Percentiles rank a stretch among this genome's conserved stretches.
Evolutionary conservation across 2,797 vertebrate species (phyloP).

Genomic region (Salarias fasciatus): DNA sequence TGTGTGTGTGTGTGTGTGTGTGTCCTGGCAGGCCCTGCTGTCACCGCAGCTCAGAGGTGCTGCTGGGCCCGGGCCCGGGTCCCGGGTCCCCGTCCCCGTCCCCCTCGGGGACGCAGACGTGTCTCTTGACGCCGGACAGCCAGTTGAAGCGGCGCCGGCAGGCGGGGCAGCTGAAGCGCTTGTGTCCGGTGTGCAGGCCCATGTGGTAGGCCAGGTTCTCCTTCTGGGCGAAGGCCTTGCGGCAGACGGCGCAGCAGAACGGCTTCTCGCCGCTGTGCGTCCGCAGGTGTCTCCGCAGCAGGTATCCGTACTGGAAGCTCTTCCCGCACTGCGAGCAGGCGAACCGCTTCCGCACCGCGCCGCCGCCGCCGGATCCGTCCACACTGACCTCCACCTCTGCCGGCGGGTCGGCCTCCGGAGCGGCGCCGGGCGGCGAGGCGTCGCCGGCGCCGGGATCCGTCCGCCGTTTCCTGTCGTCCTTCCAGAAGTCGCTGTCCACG

Average conservation of each 20-base stretch:
- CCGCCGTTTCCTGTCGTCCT: too few species aligned
- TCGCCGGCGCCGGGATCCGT: too few species aligned
- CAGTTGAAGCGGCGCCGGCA: not conserved
- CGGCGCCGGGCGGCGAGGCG: too few species aligned
- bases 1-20: too few species aligned
- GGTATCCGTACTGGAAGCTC: not conserved
- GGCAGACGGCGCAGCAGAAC: conserved; percentile 13
- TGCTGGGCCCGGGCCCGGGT: too few species aligned
- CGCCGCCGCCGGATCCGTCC: not conserved
- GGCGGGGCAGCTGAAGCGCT: conserved; percentile 13
- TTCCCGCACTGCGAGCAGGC: conserved; percentile 8
- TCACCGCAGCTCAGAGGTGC: too few species aligned
- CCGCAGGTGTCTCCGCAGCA: conserved; percentile 8
- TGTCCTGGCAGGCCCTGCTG: too few species aligned
- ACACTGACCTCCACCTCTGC: not conserved
- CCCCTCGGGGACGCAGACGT: too few species aligned
- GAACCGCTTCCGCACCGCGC: not conserved
- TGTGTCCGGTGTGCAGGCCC: conserved; percentile 31
- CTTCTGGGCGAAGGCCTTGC: conserved; percentile 36
- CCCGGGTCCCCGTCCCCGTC: too few species aligned
- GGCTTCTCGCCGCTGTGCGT: conserved; percentile 20
- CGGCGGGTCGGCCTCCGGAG: too few species aligned
- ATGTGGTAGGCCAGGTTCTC: conserved; percentile 32
- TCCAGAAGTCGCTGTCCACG: too few species aligned
- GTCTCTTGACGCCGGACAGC: too few species aligned